Evolutionary conservation across 2,797 vertebrate genomes (phyloP).

Genomic region (Enteromius afrohamiltoni): DNA sequence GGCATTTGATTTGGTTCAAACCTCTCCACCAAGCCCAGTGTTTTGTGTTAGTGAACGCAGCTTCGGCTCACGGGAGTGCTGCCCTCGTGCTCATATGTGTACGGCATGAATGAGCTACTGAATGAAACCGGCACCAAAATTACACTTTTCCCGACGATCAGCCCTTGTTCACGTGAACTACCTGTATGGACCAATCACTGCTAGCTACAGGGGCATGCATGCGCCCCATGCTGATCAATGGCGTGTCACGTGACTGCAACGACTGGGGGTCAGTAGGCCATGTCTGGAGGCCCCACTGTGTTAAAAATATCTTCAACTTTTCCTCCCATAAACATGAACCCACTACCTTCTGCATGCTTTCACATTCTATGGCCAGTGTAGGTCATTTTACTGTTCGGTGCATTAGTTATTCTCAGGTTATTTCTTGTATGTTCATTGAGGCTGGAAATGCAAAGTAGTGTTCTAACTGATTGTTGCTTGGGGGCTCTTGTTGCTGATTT

Average conservation of each 20-base stretch:
- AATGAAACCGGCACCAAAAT: background rate
- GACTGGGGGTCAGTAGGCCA: slow-evolving; percentile 41
- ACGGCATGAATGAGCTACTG: background rate
- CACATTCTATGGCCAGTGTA: no score
- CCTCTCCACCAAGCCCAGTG: slow-evolving; percentile 2
- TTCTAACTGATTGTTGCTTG: no score
- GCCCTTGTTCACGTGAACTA: slow-evolving; percentile 58
- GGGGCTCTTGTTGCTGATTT: background rate
- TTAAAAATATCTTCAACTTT: slow-evolving; percentile 22
- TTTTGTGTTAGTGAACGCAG: background rate
- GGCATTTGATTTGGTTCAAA: slow-evolving; percentile 22
- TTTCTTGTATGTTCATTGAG: background rate
- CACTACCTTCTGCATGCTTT: background rate
- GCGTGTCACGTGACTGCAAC: slow-evolving; percentile 38
- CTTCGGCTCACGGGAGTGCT: background rate
- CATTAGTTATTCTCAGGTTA: background rate
- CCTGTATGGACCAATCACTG: slow-evolving; percentile 52
- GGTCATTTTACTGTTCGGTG: background rate
- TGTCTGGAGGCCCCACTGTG: slow-evolving; percentile 1
- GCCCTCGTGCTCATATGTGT: background rate
- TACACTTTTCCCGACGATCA: slow-evolving; percentile 42
- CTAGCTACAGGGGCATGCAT: slow-evolving; percentile 18
- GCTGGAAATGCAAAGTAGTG: background rate
- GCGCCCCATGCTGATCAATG: slow-evolving; percentile 1
- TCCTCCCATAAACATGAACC: slow-evolving; percentile 4